Base-by-base conservation (phyloP, 2,888 invertebrate species). In the Lasioglossum pauxillum region DNA sequence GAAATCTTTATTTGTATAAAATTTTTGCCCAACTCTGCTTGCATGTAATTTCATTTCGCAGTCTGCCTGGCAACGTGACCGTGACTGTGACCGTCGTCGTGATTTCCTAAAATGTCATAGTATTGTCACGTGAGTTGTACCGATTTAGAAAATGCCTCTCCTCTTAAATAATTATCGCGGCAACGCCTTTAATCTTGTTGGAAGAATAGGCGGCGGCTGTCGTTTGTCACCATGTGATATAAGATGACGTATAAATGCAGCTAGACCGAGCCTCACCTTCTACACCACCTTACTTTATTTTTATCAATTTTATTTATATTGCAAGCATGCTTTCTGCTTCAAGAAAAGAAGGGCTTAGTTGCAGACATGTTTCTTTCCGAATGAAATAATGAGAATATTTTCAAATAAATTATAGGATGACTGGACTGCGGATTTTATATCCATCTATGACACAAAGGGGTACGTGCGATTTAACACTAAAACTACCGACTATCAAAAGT, bases 51-150 rank as follows among this genome's bases (percentile, higher is more conserved):
- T 23, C 67, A 60, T 76, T 77, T n/a, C 67, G 38, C 23, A 72
- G 53, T 76, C 73, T 64, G 74, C 75, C 83, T 87, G 89, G 87
- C 84, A 87, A 35, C 67, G 64, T 31, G 31, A 31, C 31, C 67
- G 64, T 31, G 31, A 31, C 31, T 60, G 64, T 0, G 38, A 31
- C 5, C 67, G 27, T 14, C 10, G 35, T 35, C 12, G 72, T 23
- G 23, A 82, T 78, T 75, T 85, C 80, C 67, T 71, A 72, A 69
- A 88, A 57, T 73, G 71, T 78, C 86, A 85, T 60, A 71, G 80
- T 75, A 78, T 27, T 38, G 49, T 77, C 86, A 79, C 83, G 84
- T 85, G 86, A 57, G 41, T 8, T 64, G 46, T 35, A 67, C 35
- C 49, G 78, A 78, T 81, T 87, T 80, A 64, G 41, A 78, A 76